Evolutionary conservation across 2,113 vertebrate genomes (phyloP).

Genomic region (Pseudois nayaur): DNA sequence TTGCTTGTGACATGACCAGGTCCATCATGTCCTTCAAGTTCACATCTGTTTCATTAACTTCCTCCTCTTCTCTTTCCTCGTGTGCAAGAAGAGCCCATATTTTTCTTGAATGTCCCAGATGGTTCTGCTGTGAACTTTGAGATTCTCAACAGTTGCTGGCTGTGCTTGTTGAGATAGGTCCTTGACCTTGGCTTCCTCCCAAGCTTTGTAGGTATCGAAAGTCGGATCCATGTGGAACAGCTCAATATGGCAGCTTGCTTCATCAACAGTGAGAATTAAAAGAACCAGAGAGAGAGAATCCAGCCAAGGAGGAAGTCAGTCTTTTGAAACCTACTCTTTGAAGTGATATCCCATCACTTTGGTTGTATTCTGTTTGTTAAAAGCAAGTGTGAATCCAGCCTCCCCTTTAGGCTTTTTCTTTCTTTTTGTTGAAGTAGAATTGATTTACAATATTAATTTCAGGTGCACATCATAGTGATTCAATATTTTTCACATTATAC

Average conservation of each 20-base stretch:
- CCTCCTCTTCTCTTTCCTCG: slow-evolving; percentile 92
- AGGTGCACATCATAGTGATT: not conserved
- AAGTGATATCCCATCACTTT: not conserved
- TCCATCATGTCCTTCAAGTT: slow-evolving; percentile 93
- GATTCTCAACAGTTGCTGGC: slow-evolving; percentile 90
- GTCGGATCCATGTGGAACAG: not conserved
- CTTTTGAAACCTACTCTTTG: not conserved
- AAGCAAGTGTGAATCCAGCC: not conserved
- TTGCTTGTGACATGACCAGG: slow-evolving; percentile 92
- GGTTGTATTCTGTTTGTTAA: not conserved
- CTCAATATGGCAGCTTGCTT: not conserved
- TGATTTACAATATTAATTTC: not conserved
- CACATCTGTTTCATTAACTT: slow-evolving; percentile 91
- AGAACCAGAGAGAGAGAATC: not conserved
- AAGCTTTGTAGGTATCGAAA: slow-evolving; percentile 87
- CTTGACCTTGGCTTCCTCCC: slow-evolving; percentile 91
- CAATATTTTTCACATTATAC: not conserved
- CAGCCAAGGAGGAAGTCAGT: not conserved
- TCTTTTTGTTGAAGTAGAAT: not conserved
- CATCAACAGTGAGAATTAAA: not conserved
- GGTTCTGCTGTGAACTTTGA: slow-evolving; percentile 92
- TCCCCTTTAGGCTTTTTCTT: not conserved
- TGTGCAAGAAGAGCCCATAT: slow-evolving; percentile 91
- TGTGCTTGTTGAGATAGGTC: slow-evolving; percentile 93
- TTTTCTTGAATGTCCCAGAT: slow-evolving; percentile 92